phyloP scores from a whole-genome alignment of 2,113 vertebrate genomes.

The Oenanthe melanoleuca region DNA sequence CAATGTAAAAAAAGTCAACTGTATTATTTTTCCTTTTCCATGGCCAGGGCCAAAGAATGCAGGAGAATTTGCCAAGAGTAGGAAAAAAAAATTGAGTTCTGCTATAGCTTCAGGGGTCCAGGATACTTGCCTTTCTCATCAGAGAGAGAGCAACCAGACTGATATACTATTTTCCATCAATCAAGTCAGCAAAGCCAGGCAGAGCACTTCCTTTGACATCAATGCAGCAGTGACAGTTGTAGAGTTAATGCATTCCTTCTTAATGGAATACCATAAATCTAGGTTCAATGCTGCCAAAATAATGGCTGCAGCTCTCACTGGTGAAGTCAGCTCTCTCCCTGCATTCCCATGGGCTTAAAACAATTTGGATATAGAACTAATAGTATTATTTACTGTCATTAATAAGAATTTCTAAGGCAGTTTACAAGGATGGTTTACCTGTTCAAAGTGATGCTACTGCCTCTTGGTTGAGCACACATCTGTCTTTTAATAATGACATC shows the following conservation, averaged over 20 bases:
- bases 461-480: background rate
- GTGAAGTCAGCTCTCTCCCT: conserved; percentile 32
- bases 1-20: conserved; percentile 9
- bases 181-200: conserved; percentile 67
- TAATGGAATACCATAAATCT: conserved; percentile 73
- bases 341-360: conserved; percentile 3
- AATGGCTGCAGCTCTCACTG: conserved; percentile 24
- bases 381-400: conserved; percentile 21
- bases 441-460: background rate
- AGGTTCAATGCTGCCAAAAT: conserved; percentile 57
- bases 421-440: background rate
- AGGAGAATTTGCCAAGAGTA: conserved; percentile 39
- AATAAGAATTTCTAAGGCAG: conserved; percentile 4
- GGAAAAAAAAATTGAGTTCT: background rate
- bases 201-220: conserved; percentile 63
- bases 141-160: conserved; percentile 20
- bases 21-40: conserved; percentile 36
- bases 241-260: conserved; percentile 68
- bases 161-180: conserved; percentile 65
- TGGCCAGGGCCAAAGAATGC: background rate
- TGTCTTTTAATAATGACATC: background rate
- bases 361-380: conserved; percentile 3
- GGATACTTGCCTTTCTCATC: conserved; percentile 55
- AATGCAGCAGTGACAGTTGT: conserved; percentile 59
- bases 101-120: conserved; percentile 29